These are phyloP conservation scores for Ptyas mucosa DNA, from an alignment of 2,113 vertebrate genomes.

Conservation along the genomic window DNA sequence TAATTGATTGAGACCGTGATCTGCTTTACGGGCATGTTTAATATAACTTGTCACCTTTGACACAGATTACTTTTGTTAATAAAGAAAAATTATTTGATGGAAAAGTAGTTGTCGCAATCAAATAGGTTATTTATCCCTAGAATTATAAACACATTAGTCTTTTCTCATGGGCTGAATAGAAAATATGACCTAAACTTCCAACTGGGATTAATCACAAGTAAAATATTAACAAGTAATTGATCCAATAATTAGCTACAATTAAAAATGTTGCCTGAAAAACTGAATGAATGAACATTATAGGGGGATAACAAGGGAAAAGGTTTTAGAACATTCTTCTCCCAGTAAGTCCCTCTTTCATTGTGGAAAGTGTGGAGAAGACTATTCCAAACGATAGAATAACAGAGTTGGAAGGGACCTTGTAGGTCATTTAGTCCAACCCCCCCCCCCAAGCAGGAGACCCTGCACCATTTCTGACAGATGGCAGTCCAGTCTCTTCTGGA, in stretches of 20 bases:
- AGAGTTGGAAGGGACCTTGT: too few relatives aligned
- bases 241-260: slow-evolving; percentile 3
- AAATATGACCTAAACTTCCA: neutral
- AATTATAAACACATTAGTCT: neutral
- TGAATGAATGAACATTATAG: neutral
- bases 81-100: neutral
- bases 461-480: too few relatives aligned
- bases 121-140: neutral
- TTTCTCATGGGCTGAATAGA: neutral
- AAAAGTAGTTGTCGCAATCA: neutral
- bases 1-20: neutral
- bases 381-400: neutral
- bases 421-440: too few relatives aligned
- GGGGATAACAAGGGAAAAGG: neutral
- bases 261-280: neutral
- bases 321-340: neutral
- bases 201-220: neutral
- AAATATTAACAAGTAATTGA: neutral
- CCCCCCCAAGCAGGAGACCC: too few relatives aligned
- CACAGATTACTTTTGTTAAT: neutral
- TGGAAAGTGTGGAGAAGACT: neutral
- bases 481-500: too few relatives aligned
- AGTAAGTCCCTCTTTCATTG: neutral
- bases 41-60: neutral
- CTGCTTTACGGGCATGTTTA: neutral